Evolutionary conservation across 2,888 invertebrate genomes (phyloP).

Genomic region (Drosophila sordidula): DNA sequence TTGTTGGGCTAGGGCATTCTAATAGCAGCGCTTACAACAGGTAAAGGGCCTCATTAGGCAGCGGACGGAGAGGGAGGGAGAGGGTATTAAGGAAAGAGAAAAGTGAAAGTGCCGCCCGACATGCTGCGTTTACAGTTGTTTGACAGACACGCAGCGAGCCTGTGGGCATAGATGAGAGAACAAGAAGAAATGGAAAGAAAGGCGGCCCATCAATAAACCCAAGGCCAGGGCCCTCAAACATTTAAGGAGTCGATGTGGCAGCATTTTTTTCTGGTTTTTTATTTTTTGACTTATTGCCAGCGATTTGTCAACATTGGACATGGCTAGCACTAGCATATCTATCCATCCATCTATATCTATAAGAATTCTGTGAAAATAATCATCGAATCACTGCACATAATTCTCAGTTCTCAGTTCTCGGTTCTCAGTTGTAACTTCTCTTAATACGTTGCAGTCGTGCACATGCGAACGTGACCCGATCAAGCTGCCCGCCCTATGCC

Average conservation of each 20-base stretch:
- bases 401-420: slow-evolving; percentile 14
- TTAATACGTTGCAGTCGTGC: slow-evolving; percentile 37
- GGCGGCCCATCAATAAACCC: slow-evolving; percentile 32
- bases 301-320: slow-evolving; percentile 85
- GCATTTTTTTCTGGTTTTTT: slow-evolving; percentile 41
- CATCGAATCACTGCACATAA: slow-evolving; percentile 31
- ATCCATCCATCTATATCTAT: slow-evolving; percentile 41
- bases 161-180: slow-evolving; percentile 2
- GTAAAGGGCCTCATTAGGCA: slow-evolving; percentile 78
- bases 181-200: slow-evolving; percentile 13
- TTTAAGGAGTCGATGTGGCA: slow-evolving; percentile 35
- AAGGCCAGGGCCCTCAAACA: slow-evolving; percentile 8
- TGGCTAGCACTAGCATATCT: slow-evolving; percentile 65
- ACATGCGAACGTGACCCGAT: slow-evolving; percentile 34
- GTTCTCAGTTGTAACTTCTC: neutral
- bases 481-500: slow-evolving; percentile 4
- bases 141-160: slow-evolving; percentile 35
- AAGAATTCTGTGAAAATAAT: slow-evolving; percentile 60
- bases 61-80: neutral
- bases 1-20: slow-evolving; percentile 42
- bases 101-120: slow-evolving; percentile 73
- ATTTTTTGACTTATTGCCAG: slow-evolving; percentile 81
- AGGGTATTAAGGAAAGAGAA: slow-evolving; percentile 18
- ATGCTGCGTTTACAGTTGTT: slow-evolving; percentile 59
- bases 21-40: slow-evolving; percentile 50